Base-by-base conservation (phyloP, 2,113 vertebrate species). In the Pituophis catenifer region DNA sequence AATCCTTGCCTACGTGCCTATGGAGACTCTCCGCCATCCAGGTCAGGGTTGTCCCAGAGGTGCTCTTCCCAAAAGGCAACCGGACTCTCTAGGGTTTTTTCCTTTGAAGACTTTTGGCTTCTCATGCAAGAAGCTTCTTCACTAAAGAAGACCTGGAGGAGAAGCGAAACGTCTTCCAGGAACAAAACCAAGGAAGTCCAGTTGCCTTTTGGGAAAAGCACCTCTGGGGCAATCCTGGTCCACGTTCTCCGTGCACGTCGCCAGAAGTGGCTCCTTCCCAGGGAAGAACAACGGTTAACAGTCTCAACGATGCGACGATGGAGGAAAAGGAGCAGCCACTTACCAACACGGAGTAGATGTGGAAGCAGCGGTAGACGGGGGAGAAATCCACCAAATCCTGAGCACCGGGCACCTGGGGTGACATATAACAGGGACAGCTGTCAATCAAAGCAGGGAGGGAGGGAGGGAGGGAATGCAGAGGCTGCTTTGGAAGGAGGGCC, bases 381-480 rank as follows among this genome's bases (percentile, higher is more conserved):
- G 99, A 99, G 96, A 99, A 99, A 94, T 99, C 99, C 96, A 99
- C 99, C 97, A 99, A 94, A 89, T 99, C 99, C 91, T 99, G 99
- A 62, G 99, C 99, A 29, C 98, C 99, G 0, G 98, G 98, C 15
- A 99, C 98, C 99, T 99, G 89, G 17, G 95, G 93, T 93, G 1
- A 91, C 3, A 95, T 53, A 38, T 0, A 85, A 81, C 1, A 62
- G n/a, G 48, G 91, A 86, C 94, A 70, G 3, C 50, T 58, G 65
- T 75, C n/a, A 75, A 8, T 33, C n/a, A 17, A 17, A 75, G 15
- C 24, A 2, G 24, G 50, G 44, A 44, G 38, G 15, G 23, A 1
- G 24, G 48, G 44, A 26, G 24, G 48, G 44, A 26, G 86, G 24
- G 15, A 50, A 86, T 0, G 5, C 2, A 38, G 3, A 10, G 23